phyloP scores from a whole-genome alignment of 2,797 vertebrate genomes.

The Octomys mimax region DNA sequence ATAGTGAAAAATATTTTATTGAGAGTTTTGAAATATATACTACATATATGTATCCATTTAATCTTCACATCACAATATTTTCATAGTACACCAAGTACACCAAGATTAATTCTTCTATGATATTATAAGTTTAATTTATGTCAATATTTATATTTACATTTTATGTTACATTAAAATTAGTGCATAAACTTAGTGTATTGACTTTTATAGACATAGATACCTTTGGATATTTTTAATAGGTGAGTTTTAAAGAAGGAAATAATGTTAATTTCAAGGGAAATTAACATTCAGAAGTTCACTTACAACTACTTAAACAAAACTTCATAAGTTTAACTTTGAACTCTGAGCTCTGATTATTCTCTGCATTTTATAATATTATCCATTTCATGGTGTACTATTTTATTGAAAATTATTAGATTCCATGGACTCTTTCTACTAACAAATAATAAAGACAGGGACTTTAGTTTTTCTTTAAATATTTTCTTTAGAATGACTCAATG shows the following conservation, averaged over 20 bases:
- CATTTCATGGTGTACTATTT: constrained; percentile 5
- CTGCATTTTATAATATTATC: neutral
- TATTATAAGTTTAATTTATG: neutral
- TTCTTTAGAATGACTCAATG: neutral
- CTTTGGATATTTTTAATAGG: neutral
- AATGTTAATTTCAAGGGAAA: neutral
- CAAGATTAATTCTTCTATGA: neutral
- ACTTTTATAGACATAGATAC: constrained; percentile 8
- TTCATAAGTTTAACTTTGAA: neutral
- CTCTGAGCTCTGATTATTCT: neutral
- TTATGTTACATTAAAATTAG: neutral
- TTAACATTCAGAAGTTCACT: constrained; percentile 5
- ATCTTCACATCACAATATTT: constrained; percentile 17
- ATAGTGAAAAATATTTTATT: constrained; percentile 7
- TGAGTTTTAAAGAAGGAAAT: neutral
- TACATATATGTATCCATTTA: neutral
- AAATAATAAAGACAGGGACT: neutral
- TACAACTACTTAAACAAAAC: neutral
- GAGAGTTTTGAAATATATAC: neutral
- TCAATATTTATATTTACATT: neutral
- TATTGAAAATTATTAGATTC: neutral
- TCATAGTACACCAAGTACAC: neutral
- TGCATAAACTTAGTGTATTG: neutral
- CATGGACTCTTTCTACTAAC: neutral
- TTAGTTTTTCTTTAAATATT: neutral